A percentile compares a stretch with the other conserved stretches of the same genome.
phyloP scores from a whole-genome alignment of 2,888 invertebrate genomes.

The Griposia aprilina region DNA sequence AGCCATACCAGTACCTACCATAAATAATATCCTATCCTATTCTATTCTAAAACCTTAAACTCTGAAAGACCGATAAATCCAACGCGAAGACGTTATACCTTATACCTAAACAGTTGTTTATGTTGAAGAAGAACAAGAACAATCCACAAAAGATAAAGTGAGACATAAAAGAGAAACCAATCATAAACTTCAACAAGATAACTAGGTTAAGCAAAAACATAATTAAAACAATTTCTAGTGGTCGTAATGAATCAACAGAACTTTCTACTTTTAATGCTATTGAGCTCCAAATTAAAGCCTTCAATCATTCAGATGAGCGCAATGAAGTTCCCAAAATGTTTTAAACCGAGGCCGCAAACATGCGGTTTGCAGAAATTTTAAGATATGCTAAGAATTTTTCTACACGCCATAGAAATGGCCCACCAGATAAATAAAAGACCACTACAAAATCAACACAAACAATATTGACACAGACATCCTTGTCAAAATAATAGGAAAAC shows the following conservation, averaged over 20 bases:
- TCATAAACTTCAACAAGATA: slow-evolving; percentile 17
- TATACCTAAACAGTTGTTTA: too few species aligned
- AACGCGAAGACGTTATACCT: background rate
- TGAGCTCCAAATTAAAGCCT: background rate
- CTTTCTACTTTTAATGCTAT: slow-evolving; percentile 1
- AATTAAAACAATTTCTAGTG: background rate
- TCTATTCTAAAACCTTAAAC: background rate
- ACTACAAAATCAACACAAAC: too few species aligned
- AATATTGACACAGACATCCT: too few species aligned
- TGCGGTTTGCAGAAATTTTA: slow-evolving; percentile 62
- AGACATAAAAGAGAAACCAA: slow-evolving; percentile 12
- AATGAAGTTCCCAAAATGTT: slow-evolving; percentile 56
- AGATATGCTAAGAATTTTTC: slow-evolving; percentile 61
- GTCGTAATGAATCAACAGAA: slow-evolving; percentile 28
- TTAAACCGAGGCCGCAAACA: slow-evolving; percentile 38
- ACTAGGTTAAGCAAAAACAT: background rate
- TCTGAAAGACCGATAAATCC: background rate
- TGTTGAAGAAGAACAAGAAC: background rate
- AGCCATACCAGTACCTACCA: too few species aligned
- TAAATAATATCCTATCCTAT: too few species aligned
- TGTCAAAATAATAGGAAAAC: background rate
- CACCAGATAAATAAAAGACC: too few species aligned
- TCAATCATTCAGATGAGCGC: background rate
- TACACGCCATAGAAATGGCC: too few species aligned
- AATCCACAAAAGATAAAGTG: background rate